Evolutionary conservation across 64 coral and sea anemone species (phyloP), one percentile per base, ranked within the genome.

Genomic region (Platygyra sinensis): DNA sequence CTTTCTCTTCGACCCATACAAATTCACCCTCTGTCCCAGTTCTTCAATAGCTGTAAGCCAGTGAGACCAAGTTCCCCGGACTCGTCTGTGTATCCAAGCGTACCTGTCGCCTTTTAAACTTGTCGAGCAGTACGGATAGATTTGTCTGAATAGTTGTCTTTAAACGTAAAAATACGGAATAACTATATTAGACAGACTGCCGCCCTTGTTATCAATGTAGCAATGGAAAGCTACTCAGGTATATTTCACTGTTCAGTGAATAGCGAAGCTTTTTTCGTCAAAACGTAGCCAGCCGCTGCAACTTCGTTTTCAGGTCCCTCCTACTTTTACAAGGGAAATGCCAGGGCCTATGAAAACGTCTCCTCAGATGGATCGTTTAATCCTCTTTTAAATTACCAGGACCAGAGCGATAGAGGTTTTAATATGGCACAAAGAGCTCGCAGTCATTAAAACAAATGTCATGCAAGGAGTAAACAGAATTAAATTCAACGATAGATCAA

Each of bases 51-150:
- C 91, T 0, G 74, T 9, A 29, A 96, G 32, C 91, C 95, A 96
- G 19, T 96, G 75, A 42, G 52, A 17, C 95, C 95, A 96, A 10
- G 73, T 92, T 15, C 86, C 83, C 29, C 87, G 74, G 39, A 91
- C 29, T 69, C 95, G 78, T 80, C 90, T 96, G 79, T 88, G 16
- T 50, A 96, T 90, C 95, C 95, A 96, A 20, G 75, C 74, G 13
- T 71, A 67, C 7, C 79, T 57, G 2, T 96, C 78, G 19, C 89
- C 29, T 10, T 88, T n/a, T 49, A 19, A 96, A 49, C 50, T 90
- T 52, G 9, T 88, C 31, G 27, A 96, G 30, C 10, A 96, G 72
- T 2, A 36, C 95, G 19, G 72, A 39, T 16, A 93, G 89, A 73
- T 93, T 72, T 10, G 91, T 96, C 86, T 80, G 87, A 78, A 93